phyloP scores from a whole-genome alignment of 2,888 invertebrate genomes.

The Drosophila histrio region DNA sequence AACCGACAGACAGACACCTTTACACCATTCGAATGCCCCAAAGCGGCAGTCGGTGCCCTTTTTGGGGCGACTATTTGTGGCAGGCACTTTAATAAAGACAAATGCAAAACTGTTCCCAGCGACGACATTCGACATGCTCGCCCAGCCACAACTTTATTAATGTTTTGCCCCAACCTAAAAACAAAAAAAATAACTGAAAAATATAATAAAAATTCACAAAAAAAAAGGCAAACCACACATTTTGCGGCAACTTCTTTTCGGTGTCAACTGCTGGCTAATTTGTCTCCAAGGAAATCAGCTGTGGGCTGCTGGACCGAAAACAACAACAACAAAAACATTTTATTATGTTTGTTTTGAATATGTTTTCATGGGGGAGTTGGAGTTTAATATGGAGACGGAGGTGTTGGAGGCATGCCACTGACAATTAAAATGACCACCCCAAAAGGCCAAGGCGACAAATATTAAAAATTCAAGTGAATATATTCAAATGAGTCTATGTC shows the following conservation, averaged over 20 bases:
- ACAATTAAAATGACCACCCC: constrained; percentile 44
- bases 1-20: constrained; percentile 12
- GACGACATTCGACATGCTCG: constrained; percentile 37
- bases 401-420: constrained; percentile 8
- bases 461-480: constrained; percentile 43
- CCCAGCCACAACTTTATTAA: constrained; percentile 57
- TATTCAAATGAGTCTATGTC: constrained; percentile 3
- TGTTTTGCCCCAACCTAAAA: constrained; percentile 39
- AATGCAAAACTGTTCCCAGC: constrained; percentile 57
- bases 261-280: constrained; percentile 72
- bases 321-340: constrained; percentile 26
- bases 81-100: constrained; percentile 51
- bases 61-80: constrained; percentile 8
- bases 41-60: constrained; percentile 6
- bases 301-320: constrained; percentile 42
- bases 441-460: constrained; percentile 41
- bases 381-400: neutral
- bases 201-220: constrained; percentile 23
- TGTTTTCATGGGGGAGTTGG: constrained; percentile 33
- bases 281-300: constrained; percentile 77
- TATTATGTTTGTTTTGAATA: constrained; percentile 66
- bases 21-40: constrained; percentile 14
- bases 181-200: constrained; percentile 3
- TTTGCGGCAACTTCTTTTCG: constrained; percentile 34
- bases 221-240: constrained; percentile 36